These are phyloP conservation scores for Tenthredo livida DNA, from an alignment of 2,888 invertebrate species.

Conservation along the genomic window DNA sequence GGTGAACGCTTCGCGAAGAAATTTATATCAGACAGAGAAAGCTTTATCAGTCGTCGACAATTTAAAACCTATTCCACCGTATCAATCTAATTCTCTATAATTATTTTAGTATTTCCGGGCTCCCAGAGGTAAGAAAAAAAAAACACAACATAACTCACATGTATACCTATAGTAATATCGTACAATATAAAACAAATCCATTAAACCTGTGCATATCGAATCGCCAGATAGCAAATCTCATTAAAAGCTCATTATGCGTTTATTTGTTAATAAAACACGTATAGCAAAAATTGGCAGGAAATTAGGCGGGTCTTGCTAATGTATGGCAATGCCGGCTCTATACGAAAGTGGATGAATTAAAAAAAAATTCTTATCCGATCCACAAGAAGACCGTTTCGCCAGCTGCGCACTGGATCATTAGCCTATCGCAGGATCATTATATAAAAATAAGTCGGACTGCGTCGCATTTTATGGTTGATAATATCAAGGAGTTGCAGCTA, in stretches of 20 bases:
- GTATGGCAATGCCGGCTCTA: not conserved
- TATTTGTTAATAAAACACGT: not conserved
- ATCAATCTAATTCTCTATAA: slow-evolving; percentile 12
- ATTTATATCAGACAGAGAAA: slow-evolving; percentile 38
- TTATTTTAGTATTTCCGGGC: not conserved
- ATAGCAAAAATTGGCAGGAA: slow-evolving; percentile 20
- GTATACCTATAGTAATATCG: not conserved
- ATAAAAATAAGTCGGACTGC: slow-evolving; percentile 25
- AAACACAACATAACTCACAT: not conserved
- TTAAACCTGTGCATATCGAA: slow-evolving; percentile 32
- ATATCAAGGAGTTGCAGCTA: slow-evolving; percentile 1
- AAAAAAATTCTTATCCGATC: slow-evolving; percentile 15
- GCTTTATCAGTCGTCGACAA: slow-evolving; percentile 22
- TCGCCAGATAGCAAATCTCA: slow-evolving; percentile 26
- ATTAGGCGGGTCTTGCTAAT: slow-evolving; percentile 18
- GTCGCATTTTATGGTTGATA: slow-evolving; percentile 15
- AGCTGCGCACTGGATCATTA: slow-evolving; percentile 18
- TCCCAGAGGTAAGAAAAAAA: not conserved
- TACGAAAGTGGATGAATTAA: not conserved
- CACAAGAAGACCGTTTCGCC: not conserved
- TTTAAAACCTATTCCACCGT: slow-evolving; percentile 28
- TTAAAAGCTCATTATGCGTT: slow-evolving; percentile 31
- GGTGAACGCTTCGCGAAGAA: not conserved
- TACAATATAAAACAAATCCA: not conserved
- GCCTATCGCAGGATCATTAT: slow-evolving; percentile 11